phyloP scores from a whole-genome alignment of 2,797 vertebrate species.

The Oreochromis grahami region DNA sequence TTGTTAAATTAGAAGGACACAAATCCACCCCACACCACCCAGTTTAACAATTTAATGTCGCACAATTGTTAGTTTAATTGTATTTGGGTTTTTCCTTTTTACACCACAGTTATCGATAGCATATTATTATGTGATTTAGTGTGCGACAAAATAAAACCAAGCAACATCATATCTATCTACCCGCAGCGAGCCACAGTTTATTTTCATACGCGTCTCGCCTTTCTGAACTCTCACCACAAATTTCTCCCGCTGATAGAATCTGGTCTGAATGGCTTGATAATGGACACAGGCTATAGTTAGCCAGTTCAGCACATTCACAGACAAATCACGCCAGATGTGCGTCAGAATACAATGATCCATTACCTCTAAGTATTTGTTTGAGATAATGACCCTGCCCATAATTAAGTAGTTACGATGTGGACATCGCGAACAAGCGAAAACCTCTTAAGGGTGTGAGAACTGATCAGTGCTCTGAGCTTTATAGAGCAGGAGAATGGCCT shows the following conservation, averaged over 20 bases:
- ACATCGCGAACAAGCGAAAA: background rate
- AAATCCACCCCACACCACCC: background rate
- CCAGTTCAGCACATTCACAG: background rate
- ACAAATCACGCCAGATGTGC: background rate
- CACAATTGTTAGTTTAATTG: background rate
- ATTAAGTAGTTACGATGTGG: background rate
- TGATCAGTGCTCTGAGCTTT: background rate
- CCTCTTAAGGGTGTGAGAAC: background rate
- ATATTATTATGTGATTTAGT: background rate
- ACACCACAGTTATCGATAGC: background rate
- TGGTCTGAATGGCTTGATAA: background rate
- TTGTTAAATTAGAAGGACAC: background rate
- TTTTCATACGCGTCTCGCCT: accelerated
- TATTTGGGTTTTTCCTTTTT: background rate
- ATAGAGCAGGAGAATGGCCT: background rate
- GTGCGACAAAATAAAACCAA: background rate
- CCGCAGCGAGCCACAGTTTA: background rate
- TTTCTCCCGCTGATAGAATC: background rate
- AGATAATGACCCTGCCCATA: background rate
- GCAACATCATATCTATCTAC: background rate
- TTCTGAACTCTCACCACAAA: background rate
- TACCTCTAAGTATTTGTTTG: background rate
- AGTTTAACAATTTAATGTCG: background rate
- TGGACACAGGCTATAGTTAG: background rate
- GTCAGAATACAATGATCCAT: background rate